Conservation (phyloP, 2,797 vertebrate genomes). For the Propithecus deckenii region DNA sequence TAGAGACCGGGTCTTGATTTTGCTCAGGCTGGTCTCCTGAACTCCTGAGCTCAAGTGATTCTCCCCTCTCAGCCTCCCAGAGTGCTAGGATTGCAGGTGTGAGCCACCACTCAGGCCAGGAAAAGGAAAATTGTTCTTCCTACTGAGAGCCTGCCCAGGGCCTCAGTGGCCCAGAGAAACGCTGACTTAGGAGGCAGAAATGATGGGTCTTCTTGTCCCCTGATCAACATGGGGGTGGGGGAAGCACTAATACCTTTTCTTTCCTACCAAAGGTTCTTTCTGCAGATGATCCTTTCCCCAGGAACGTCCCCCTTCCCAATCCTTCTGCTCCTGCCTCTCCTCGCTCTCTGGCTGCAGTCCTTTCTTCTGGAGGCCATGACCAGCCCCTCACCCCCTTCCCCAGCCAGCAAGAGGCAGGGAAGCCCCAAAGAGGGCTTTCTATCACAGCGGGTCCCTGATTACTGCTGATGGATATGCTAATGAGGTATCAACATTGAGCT, state of each 20-base stretch:
- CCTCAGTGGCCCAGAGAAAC: not conserved
- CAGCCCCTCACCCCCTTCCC: not conserved
- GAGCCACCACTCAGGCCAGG: no score
- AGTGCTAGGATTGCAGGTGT: no score
- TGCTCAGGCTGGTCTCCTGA: no score
- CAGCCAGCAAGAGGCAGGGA: constrained; percentile 30
- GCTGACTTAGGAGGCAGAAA: not conserved
- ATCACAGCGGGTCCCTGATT: constrained; percentile 68
- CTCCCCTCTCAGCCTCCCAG: no score
- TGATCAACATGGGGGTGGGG: not conserved
- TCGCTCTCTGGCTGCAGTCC: not conserved
- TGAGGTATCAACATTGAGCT: constrained; percentile 35
- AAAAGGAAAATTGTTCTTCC: not conserved
- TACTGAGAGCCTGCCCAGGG: not conserved
- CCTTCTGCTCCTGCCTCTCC: not conserved
- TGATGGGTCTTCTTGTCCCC: not conserved
- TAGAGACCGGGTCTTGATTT: no score
- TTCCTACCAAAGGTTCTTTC: not conserved
- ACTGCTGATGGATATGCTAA: constrained; percentile 72
- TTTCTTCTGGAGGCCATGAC: constrained; percentile 29
- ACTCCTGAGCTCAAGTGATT: no score
- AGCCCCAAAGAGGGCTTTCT: constrained; percentile 44
- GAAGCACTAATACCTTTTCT: not conserved
- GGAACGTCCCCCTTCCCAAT: not conserved
- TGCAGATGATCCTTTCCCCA: not conserved